Conservation (phyloP, 2,888 invertebrate genomes). For the Frankliniella fusca region DNA sequence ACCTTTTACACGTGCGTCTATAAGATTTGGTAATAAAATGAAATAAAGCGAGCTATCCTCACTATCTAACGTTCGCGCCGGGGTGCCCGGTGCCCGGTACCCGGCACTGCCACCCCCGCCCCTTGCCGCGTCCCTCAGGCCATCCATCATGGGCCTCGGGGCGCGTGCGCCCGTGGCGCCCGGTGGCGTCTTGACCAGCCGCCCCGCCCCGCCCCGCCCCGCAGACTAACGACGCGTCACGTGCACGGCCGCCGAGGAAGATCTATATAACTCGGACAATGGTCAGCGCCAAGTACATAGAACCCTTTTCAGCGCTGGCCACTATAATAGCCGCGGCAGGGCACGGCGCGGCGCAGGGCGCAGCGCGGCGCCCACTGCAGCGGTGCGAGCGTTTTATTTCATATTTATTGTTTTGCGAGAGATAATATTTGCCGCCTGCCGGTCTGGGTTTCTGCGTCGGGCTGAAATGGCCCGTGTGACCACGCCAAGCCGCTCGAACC, state of each 20-base stretch:
- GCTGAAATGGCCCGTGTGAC: too few species aligned
- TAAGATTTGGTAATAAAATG: too few species aligned
- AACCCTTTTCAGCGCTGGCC: background rate
- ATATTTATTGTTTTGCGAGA: too few species aligned
- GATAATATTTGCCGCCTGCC: too few species aligned
- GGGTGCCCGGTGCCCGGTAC: slow-evolving; percentile 17
- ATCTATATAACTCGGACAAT: slow-evolving; percentile 25
- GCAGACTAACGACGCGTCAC: slow-evolving; percentile 24
- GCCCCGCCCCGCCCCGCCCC: slow-evolving; percentile 22
- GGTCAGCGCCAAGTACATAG: background rate
- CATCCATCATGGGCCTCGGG: background rate
- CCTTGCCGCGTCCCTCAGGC: background rate
- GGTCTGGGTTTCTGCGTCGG: too few species aligned
- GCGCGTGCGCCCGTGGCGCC: background rate
- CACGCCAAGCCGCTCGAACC: too few species aligned
- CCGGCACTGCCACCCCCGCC: background rate
- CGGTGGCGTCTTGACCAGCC: slow-evolving; percentile 29
- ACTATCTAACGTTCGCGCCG: too few species aligned
- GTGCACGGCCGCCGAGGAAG: background rate
- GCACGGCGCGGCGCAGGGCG: slow-evolving; percentile 19
- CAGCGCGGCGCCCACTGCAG: too few species aligned
- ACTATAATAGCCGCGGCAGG: background rate
- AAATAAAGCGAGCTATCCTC: too few species aligned
- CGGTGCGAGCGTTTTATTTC: too few species aligned
- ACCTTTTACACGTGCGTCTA: too few species aligned